Evolutionary conservation across 2,888 invertebrate species (phyloP).

Genomic region (Eupsilia transversa): DNA sequence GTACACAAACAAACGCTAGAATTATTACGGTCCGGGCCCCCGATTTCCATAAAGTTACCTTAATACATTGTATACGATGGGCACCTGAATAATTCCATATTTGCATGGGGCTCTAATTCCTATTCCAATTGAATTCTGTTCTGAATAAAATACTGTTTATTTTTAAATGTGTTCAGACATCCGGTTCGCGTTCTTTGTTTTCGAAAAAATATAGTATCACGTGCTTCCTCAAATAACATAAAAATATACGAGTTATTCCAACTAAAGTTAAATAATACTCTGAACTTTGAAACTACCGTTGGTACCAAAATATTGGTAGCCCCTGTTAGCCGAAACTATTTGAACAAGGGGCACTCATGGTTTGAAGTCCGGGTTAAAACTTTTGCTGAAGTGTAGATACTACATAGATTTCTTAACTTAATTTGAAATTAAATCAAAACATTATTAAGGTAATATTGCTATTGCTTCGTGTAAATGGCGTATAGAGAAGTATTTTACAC

Average conservation of each 20-base stretch:
- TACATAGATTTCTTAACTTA: background rate
- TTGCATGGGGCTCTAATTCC: constrained; percentile 61
- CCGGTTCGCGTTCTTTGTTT: background rate
- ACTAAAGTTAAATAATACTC: constrained; percentile 13
- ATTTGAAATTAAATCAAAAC: background rate
- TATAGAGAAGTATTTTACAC: too few species aligned
- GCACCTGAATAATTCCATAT: constrained; percentile 68
- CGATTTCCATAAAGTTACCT: constrained; percentile 67
- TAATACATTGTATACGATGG: constrained; percentile 64
- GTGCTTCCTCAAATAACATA: background rate
- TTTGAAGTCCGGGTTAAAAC: constrained; percentile 2
- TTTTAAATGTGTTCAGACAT: background rate
- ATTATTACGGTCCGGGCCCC: constrained; percentile 62
- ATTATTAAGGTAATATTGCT: background rate
- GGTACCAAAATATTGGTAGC: constrained; percentile 17
- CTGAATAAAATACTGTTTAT: constrained; percentile 22
- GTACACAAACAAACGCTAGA: constrained; percentile 66
- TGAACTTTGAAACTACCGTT: constrained; percentile 29
- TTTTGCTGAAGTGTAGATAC: constrained; percentile 10
- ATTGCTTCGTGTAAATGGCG: background rate
- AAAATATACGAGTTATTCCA: background rate
- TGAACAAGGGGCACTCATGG: constrained; percentile 6
- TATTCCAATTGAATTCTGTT: constrained; percentile 54
- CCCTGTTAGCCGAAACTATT: constrained; percentile 2
- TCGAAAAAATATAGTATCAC: background rate